Evolutionary conservation across 2,113 vertebrate species (phyloP).

Genomic region (Hiodon alosoides): DNA sequence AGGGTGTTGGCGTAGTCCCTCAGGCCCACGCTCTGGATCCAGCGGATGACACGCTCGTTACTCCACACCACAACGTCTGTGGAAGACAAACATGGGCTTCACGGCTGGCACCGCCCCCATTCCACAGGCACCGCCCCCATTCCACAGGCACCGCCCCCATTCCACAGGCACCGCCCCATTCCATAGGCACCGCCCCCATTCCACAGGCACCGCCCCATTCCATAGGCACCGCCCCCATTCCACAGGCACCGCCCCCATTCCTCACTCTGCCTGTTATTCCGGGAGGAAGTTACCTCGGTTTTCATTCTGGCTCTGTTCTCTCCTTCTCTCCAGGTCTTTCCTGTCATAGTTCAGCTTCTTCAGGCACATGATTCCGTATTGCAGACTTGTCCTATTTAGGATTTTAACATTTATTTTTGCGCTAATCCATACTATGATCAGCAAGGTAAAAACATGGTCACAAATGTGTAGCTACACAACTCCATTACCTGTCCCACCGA

Average conservation of each 20-base stretch:
- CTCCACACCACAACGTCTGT: conserved; percentile 95
- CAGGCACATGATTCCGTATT: conserved; percentile 97
- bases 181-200: no score
- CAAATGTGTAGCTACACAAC: no score
- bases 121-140: no score
- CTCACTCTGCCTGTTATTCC: background rate
- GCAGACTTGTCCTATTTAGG: conserved; percentile 88
- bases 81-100: background rate
- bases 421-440: no score
- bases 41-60: conserved; percentile 92
- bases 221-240: no score
- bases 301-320: conserved; percentile 93
- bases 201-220: no score
- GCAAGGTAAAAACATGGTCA: no score
- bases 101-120: no score
- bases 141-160: no score
- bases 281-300: conserved; percentile 74
- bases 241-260: background rate
- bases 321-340: conserved; percentile 92
- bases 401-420: background rate
- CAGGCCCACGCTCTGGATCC: conserved; percentile 95
- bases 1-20: conserved; percentile 95
- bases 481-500: no score
- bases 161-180: no score
- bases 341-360: conserved; percentile 98